Conservation (phyloP, 2,888 invertebrate genomes). For the Axea sp. region DNA sequence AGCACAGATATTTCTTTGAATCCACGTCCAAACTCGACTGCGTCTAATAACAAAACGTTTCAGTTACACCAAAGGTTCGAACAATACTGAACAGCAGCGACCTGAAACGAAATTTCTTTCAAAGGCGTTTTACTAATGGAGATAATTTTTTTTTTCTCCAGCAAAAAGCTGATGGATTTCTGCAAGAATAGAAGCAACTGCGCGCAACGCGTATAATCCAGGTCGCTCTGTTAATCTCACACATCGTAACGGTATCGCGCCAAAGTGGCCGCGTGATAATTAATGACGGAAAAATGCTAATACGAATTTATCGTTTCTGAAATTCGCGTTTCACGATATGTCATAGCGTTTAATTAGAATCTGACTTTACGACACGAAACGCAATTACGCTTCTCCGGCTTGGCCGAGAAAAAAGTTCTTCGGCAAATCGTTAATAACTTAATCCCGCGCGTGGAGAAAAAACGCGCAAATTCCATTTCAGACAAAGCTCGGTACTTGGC, state of each 20-base stretch:
- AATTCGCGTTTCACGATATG: constrained; percentile 49
- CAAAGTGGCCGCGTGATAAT: constrained; percentile 38
- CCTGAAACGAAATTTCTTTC: no score
- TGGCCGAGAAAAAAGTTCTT: constrained; percentile 9
- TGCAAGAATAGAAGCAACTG: constrained; percentile 29
- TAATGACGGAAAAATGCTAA: constrained; percentile 55
- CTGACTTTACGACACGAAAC: constrained; percentile 44
- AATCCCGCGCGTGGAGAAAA: constrained; percentile 29
- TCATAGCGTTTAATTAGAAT: constrained; percentile 56
- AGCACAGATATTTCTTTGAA: no score
- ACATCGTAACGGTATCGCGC: constrained; percentile 51
- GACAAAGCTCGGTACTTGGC: constrained; percentile 27
- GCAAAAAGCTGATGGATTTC: constrained; percentile 29
- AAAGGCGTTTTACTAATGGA: constrained; percentile 2
- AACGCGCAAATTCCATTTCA: constrained; percentile 39
- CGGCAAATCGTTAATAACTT: constrained; percentile 54
- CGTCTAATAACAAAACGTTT: no score
- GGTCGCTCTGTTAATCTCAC: constrained; percentile 40
- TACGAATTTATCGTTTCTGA: constrained; percentile 54
- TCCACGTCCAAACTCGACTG: no score
- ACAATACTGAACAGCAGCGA: no score
- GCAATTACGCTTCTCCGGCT: constrained; percentile 42
- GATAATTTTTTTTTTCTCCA: constrained; percentile 1
- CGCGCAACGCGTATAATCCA: constrained; percentile 21
- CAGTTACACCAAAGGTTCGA: no score